A percentile compares a stretch with the other conserved stretches of the same genome.
These are phyloP conservation scores for Benitochromis conjunctus DNA, from an alignment of 2,113 vertebrate species.

Conservation along the genomic window DNA sequence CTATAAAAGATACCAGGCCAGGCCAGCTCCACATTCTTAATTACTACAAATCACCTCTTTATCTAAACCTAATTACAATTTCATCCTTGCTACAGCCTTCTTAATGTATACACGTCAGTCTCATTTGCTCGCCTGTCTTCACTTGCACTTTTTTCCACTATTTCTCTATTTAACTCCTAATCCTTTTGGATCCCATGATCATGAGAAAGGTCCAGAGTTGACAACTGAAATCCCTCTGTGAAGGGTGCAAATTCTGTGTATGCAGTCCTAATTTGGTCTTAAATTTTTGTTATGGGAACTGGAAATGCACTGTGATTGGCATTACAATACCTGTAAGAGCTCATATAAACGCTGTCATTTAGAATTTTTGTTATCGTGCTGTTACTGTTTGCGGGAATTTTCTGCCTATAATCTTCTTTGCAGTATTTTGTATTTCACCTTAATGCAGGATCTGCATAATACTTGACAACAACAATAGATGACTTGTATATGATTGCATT, in stretches of 20 bases:
- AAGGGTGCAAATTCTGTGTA: neutral
- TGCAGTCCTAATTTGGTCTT: neutral
- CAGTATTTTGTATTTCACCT: neutral
- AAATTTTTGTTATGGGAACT: neutral
- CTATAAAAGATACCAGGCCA: constrained; percentile 20
- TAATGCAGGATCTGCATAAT: neutral
- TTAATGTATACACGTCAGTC: neutral
- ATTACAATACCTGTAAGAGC: neutral
- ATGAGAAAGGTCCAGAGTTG: neutral
- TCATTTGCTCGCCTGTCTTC: neutral
- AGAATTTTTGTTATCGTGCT: neutral
- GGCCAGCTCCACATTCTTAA: constrained; percentile 39
- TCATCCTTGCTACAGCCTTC: neutral
- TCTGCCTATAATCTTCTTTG: neutral
- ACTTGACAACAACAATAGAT: neutral
- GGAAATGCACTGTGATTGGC: neutral
- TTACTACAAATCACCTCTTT: constrained; percentile 60
- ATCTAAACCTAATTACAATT: constrained; percentile 32
- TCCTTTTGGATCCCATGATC: neutral
- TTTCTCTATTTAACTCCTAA: neutral
- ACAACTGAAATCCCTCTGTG: neutral
- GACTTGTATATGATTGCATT: neutral
- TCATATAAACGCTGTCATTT: neutral
- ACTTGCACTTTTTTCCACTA: neutral
- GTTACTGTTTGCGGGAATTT: neutral